Evolutionary conservation across 2,113 vertebrate genomes (phyloP).

Genomic region (Xiphophorus couchianus): DNA sequence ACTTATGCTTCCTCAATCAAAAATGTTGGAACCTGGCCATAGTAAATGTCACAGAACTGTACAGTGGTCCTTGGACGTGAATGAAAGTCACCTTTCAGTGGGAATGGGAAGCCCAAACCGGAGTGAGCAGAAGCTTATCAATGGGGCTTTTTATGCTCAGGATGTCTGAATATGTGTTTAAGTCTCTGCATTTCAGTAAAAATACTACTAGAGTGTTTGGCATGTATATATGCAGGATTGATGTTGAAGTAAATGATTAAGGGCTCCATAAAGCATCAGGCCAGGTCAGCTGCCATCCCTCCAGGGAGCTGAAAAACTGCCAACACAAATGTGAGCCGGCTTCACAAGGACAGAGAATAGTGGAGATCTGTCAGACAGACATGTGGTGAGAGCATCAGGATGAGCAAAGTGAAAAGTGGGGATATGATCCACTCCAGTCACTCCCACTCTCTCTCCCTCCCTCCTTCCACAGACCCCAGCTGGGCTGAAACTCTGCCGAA

Average conservation of each 20-base stretch:
- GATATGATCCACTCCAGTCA: slow-evolving; percentile 29
- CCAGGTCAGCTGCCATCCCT: slow-evolving; percentile 11
- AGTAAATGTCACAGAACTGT: slow-evolving; percentile 47
- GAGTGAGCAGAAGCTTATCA: slow-evolving; percentile 49
- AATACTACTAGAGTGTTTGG: slow-evolving; percentile 25
- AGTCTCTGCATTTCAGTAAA: slow-evolving; percentile 40
- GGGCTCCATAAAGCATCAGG: slow-evolving; percentile 31
- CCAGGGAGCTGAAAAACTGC: slow-evolving; percentile 7
- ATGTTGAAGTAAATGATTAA: slow-evolving; percentile 2
- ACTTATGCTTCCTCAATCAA: slow-evolving; percentile 29
- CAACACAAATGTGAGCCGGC: slow-evolving; percentile 42
- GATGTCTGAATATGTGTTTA: slow-evolving; percentile 41
- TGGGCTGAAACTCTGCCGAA: slow-evolving; percentile 29
- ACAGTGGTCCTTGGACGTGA: slow-evolving; percentile 42
- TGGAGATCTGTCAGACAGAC: slow-evolving; percentile 31
- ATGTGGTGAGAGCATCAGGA: slow-evolving; percentile 38
- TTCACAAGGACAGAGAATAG: slow-evolving; percentile 23
- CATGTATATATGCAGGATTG: slow-evolving; percentile 8
- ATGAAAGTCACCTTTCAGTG: slow-evolving; percentile 74
- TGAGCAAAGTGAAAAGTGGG: slow-evolving; percentile 28
- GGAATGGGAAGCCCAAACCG: slow-evolving; percentile 28
- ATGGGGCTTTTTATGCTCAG: slow-evolving; percentile 60
- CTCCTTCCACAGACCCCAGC: slow-evolving; percentile 34
- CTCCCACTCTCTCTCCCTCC: neutral
- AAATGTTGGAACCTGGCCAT: slow-evolving; percentile 50